Evolutionary conservation across 2,113 vertebrate genomes (phyloP), one percentile per base, ranked within the genome.

Genomic region (Nettapus auritus): DNA sequence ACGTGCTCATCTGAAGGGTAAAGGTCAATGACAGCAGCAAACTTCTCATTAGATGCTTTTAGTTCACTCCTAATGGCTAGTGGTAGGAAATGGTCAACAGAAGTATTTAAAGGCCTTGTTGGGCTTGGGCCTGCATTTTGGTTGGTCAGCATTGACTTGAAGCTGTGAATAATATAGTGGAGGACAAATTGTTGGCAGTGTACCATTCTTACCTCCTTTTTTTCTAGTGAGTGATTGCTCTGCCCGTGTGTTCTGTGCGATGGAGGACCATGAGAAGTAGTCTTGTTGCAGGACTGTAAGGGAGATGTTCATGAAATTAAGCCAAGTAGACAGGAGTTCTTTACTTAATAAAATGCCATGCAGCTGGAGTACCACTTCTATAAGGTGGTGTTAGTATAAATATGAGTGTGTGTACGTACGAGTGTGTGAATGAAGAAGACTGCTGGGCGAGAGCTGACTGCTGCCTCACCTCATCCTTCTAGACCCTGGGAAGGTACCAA

Each of bases 321-420:
- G 57, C 78, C 53, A 68, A 93, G 50, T 75, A 81, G 60, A 70
- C 23, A 62, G 50, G 28, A 94, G 53, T 81, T 69, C 53, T 74
- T 64, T 64, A 52, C 8, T 23, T 83, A 42, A 34, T 73, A 44
- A 67, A 78, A 40, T 70, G 10, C 52, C 5, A 0, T 78, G 68
- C 12, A 66, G 5, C 23, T 81, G 44, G 8, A 67, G 25, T 67
- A 59, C 64, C 8, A 7, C 10, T 69, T 66, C 34, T 62, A 20
- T 56, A 83, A 66, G 29, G 29, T 23, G 85, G 23, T 67, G 11
- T 48, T 86, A 48, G 25, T 14, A 0, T 55, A 20, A 52, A 10
- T 59, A 3, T 62, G 13, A 9, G 8, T 38, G 10, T 29, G 2
- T 74, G 1, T 62, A 5, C 46, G 11, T 63, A 1, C 31, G 0